phyloP scores from a whole-genome alignment of 2,888 invertebrate species.

The Dicyrtomina minuta region DNA sequence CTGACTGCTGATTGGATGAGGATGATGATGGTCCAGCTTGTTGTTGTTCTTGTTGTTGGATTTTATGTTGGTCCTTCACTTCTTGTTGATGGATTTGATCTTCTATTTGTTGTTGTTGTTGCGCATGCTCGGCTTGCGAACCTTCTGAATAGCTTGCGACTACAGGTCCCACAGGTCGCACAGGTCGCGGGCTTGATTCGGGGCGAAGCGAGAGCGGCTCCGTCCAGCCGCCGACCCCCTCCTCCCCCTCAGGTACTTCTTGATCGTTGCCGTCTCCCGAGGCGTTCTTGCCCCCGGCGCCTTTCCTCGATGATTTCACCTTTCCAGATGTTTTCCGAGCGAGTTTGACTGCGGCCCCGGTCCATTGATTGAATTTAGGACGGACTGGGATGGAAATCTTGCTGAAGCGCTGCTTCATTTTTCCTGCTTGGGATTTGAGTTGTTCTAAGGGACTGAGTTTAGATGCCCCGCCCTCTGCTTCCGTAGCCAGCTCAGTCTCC shows the following conservation, averaged over 20 bases:
- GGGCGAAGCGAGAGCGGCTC: slow-evolving; percentile 27
- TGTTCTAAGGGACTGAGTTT: slow-evolving; percentile 44
- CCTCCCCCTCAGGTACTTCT: slow-evolving; percentile 38
- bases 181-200: slow-evolving; percentile 2
- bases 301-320: slow-evolving; percentile 22
- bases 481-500: neutral
- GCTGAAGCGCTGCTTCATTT: slow-evolving; percentile 41
- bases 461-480: slow-evolving; percentile 1
- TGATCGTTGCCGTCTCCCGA: slow-evolving; percentile 36
- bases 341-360: slow-evolving; percentile 42
- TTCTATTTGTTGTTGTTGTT: neutral
- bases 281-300: neutral
- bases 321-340: slow-evolving; percentile 34
- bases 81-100: no score
- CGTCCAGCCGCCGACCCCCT: slow-evolving; percentile 26
- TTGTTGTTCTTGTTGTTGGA: neutral
- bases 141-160: neutral
- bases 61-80: no score
- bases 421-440: slow-evolving; percentile 46
- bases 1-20: neutral
- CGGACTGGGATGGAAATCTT: slow-evolving; percentile 64
- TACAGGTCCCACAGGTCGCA: neutral
- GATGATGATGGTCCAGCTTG: neutral
- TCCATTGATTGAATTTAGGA: slow-evolving; percentile 61
- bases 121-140: no score